Evolutionary conservation across 2,888 invertebrate genomes (phyloP), one percentile per base, ranked within the genome.

Genomic region (Aspidiotus destructor): DNA sequence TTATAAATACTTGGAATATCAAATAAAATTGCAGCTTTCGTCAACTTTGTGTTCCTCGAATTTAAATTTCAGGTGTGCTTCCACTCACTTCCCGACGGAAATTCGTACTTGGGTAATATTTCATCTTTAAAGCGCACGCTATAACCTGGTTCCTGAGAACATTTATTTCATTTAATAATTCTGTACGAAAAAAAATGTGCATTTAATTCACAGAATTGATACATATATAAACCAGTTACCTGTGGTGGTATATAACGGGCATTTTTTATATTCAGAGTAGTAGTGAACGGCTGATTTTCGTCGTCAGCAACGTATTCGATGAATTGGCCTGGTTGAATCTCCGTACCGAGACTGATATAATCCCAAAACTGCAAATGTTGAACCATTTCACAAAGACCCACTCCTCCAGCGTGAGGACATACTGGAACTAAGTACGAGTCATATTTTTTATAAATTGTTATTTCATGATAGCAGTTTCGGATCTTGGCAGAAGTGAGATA

Each of bases 381-480:
- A 2, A 94, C 92, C 86, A 93, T 88, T 80, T 94, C 94, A 75
- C 94, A 94, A 5, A 95, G 82, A 3, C 93, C 94, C 10, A 94
- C 88, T 8, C 94, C 95, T n/a, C 94, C 95, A 70, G 92, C 93
- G 79, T 95, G 94, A 0, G 95, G 94, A 76, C 92, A 93, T 1
- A 95, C 91, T 75, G 91, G 91, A 15, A 93, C 92, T 92, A 77
- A 28, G 28, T 28, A 28, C 28, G 5, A 28, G 28, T 5, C 2
- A 28, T 28, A 28, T 28, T 28, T 5, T 28, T 28, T 5, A 28
- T 28, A 28, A 28, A 28, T 28, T 79, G 77, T 70, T 28, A 55
- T 68, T 28, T 1, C 28, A 28, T 28, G 28, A 28, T 28, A 1
- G 28, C 28, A 28, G 28, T 28, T 28, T 28, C 28, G 5, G 5